Percentiles rank a stretch among this genome's conserved stretches.
Evolutionary conservation across 2,888 invertebrate species (phyloP).

Genomic region (Pterostichus niger): DNA sequence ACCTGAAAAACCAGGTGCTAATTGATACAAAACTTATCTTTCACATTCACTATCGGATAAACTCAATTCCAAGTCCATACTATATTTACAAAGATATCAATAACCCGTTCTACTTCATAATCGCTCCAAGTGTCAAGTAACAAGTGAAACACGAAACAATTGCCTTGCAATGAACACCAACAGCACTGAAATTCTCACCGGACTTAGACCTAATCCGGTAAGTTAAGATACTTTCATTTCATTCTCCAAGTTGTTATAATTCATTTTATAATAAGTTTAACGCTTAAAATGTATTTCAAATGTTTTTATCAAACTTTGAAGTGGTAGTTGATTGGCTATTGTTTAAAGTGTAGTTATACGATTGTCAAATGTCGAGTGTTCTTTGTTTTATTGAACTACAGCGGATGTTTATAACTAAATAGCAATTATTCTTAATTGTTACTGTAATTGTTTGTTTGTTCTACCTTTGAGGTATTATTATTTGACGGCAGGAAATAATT

Average conservation of each 20-base stretch:
- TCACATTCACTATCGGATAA: no score
- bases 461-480: no score
- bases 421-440: no score
- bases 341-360: background rate
- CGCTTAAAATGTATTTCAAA: no score
- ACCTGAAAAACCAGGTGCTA: no score
- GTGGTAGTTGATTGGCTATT: background rate
- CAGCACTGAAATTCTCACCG: constrained; percentile 56
- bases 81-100: background rate
- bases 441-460: no score
- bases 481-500: no score
- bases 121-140: constrained; percentile 2
- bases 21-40: no score
- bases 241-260: background rate
- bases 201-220: constrained; percentile 50
- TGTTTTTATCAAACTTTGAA: no score
- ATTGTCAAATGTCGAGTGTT: background rate
- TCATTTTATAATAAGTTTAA: background rate
- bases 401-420: no score
- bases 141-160: constrained; percentile 16
- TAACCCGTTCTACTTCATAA: constrained; percentile 6
- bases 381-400: no score
- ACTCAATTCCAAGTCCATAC: background rate
- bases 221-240: background rate
- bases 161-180: constrained; percentile 43